Conservation (phyloP, 2,888 invertebrate species). For the Ceriagrion tenellum region DNA sequence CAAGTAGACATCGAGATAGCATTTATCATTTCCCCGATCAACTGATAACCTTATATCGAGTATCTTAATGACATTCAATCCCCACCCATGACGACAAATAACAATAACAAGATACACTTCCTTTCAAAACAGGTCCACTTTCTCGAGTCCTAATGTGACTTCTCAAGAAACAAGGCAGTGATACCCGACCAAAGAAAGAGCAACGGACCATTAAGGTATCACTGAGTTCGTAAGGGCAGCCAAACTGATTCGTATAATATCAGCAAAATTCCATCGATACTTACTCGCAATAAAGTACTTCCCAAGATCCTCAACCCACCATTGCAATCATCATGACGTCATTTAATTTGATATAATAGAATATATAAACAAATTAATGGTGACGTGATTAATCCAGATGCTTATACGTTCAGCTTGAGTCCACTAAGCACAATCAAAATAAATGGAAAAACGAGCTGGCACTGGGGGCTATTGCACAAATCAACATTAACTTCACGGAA, state of each 20-base stretch:
- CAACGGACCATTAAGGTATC: not conserved
- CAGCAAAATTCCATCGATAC: not conserved
- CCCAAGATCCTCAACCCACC: conserved; percentile 54
- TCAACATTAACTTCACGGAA: conserved; percentile 51
- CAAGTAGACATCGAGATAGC: not conserved
- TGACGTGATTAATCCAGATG: conserved; percentile 10
- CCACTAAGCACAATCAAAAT: not conserved
- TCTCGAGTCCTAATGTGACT: not conserved
- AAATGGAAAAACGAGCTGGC: not conserved
- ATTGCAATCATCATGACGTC: conserved; percentile 66
- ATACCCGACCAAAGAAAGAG: conserved; percentile 1
- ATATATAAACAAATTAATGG: conserved; percentile 61
- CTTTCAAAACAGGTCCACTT: not conserved
- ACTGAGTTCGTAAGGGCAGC: not conserved
- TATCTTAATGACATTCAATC: not conserved
- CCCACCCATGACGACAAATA: not conserved
- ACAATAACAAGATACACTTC: not conserved
- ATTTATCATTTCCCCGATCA: not conserved
- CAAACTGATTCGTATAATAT: not conserved
- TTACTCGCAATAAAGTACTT: conserved; percentile 23
- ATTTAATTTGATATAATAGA: conserved; percentile 61
- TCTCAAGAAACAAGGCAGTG: conserved; percentile 36
- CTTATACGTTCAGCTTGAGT: not conserved
- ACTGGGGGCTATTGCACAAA: not conserved
- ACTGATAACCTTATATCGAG: not conserved